Percentiles rank a stretch among this genome's conserved stretches.
These are phyloP conservation scores for Torymus aiolomorphi DNA, from an alignment of 2,888 invertebrate species.

Conservation along the genomic window DNA sequence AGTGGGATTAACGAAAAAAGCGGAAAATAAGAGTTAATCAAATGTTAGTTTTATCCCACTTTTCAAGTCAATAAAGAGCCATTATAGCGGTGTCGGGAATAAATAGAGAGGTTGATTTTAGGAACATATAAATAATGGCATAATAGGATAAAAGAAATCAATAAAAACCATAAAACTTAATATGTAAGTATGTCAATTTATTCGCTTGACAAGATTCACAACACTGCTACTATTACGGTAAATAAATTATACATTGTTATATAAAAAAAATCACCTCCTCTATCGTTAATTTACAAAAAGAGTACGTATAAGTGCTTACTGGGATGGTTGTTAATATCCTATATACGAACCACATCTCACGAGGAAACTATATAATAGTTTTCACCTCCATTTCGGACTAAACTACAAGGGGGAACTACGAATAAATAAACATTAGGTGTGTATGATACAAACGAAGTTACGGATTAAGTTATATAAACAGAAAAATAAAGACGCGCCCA, in stretches of 20 bases:
- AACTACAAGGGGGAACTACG: not conserved
- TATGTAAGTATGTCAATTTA: constrained; percentile 25
- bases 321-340: too few relatives aligned
- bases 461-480: too few relatives aligned
- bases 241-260: constrained; percentile 23
- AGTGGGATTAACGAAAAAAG: too few relatives aligned
- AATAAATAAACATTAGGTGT: constrained; percentile 1
- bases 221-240: not conserved
- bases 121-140: too few relatives aligned
- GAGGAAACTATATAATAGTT: constrained; percentile 34
- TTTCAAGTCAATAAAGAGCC: too few relatives aligned
- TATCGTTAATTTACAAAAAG: constrained; percentile 3
- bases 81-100: too few relatives aligned
- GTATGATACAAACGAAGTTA: not conserved
- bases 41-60: too few relatives aligned
- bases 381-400: not conserved
- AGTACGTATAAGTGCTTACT: not conserved
- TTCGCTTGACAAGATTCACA: constrained; percentile 15
- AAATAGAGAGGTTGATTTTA: too few relatives aligned
- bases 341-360: too few relatives aligned
- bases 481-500: not conserved
- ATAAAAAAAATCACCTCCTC: constrained; percentile 8
- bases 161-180: too few relatives aligned
- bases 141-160: too few relatives aligned
- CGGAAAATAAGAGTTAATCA: too few relatives aligned